These are phyloP conservation scores for Cotesia chilonis DNA, from an alignment of 1,140 invertebrate genomes.

Conservation along the genomic window DNA sequence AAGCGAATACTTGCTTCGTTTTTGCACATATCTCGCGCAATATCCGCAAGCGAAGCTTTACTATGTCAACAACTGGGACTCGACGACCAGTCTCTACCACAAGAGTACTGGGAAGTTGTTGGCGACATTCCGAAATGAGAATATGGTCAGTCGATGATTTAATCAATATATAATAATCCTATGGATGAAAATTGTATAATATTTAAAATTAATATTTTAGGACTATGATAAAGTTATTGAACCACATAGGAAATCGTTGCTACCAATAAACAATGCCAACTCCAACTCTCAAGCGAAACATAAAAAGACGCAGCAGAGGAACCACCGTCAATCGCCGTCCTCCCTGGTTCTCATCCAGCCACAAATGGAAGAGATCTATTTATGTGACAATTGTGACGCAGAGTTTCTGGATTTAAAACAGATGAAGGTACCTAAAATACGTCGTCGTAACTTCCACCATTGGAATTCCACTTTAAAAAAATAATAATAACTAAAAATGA, in stretches of 20 bases:
- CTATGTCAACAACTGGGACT: conserved; percentile 78
- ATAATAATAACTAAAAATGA: neutral
- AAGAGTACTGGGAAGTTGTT: conserved; percentile 71
- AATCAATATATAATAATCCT: neutral
- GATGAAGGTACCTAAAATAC: conserved; percentile 64
- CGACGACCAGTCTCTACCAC: conserved; percentile 76
- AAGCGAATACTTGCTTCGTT: conserved; percentile 75
- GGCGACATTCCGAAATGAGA: conserved; percentile 80
- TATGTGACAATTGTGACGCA: conserved; percentile 78
- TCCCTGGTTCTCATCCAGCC: conserved; percentile 66
- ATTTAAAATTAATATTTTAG: conserved; percentile 41
- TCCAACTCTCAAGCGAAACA: conserved; percentile 55
- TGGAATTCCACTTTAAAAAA: conserved; percentile 1
- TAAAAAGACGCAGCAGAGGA: conserved; percentile 53
- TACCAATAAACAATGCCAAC: conserved; percentile 48
- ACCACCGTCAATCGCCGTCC: conserved; percentile 44
- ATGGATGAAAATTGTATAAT: no score
- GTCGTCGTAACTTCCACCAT: neutral
- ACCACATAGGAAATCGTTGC: conserved; percentile 52
- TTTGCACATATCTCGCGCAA: conserved; percentile 74
- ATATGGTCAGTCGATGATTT: conserved; percentile 64
- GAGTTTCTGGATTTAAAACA: conserved; percentile 68
- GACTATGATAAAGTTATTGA: conserved; percentile 61
- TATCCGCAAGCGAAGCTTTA: conserved; percentile 72
- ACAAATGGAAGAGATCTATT: conserved; percentile 72